These are phyloP conservation scores for Plectus sambesii DNA, from an alignment of 1,140 invertebrate genomes.

Conservation along the genomic window DNA sequence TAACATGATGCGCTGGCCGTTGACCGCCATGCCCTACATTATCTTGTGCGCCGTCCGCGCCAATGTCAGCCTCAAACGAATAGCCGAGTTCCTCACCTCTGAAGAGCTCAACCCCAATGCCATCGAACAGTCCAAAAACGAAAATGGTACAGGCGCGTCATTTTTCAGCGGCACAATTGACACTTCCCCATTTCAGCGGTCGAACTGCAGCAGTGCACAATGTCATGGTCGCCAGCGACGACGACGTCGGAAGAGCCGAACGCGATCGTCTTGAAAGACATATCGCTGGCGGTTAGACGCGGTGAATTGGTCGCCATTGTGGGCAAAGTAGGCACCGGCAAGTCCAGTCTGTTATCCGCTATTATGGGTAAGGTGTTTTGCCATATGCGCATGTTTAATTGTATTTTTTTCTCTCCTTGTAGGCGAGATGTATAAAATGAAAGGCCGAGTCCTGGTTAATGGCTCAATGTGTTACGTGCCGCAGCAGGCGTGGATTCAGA, in stretches of 20 bases:
- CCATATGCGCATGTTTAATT: no score
- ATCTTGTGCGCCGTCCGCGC: conserved; percentile 35
- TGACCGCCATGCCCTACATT: conserved; percentile 38
- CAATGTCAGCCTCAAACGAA: conserved; percentile 34
- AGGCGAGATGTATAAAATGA: conserved; percentile 47
- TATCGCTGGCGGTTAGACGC: no score
- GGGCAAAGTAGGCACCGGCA: conserved; percentile 65
- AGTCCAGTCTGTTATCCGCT: conserved; percentile 62
- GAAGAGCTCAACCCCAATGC: conserved; percentile 37
- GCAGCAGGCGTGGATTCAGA: conserved; percentile 54
- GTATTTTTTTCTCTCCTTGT: no score
- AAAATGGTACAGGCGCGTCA: no score
- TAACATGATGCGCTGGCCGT: conserved; percentile 51
- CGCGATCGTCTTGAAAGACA: conserved; percentile 20
- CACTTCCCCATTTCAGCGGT: no score
- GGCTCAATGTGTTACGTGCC: conserved; percentile 50
- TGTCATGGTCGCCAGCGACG: no score
- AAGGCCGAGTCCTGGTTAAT: conserved; percentile 47
- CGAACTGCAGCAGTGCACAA: no score
- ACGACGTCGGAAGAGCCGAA: conserved; percentile 17
- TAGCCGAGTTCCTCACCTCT: conserved; percentile 38
- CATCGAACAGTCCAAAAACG: no score
- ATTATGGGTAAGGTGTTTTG: no score
- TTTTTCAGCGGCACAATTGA: no score
- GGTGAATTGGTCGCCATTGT: conserved; percentile 64